phyloP scores from a whole-genome alignment of 2,797 vertebrate species.

The Spondyliosoma cantharus region DNA sequence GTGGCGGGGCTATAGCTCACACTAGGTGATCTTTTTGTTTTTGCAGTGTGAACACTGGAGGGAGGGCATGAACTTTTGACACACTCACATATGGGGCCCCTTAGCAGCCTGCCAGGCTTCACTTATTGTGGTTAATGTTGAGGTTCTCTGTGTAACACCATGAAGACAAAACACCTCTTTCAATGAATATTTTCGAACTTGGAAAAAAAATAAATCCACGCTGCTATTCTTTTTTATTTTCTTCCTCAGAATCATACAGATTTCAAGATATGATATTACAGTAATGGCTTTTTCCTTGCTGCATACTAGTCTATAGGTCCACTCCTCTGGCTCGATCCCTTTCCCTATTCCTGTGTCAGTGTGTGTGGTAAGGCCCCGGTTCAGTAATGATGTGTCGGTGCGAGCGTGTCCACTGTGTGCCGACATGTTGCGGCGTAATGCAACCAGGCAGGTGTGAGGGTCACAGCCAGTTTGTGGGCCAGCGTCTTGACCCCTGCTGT shows the following conservation, averaged over 20 bases:
- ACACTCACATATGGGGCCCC: conserved; percentile 76
- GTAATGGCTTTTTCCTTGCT: neutral
- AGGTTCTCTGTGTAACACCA: conserved; percentile 32
- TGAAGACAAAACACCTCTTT: conserved; percentile 16
- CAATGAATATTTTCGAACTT: neutral
- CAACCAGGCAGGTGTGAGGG: conserved; percentile 81
- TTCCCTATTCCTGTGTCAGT: conserved; percentile 17
- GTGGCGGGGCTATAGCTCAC: conserved; percentile 79
- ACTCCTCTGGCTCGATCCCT: neutral
- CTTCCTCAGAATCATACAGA: neutral
- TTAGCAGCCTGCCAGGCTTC: conserved; percentile 47
- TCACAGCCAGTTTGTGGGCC: conserved; percentile 80
- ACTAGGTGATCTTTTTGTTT: conserved; percentile 88
- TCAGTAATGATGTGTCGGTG: conserved; percentile 51
- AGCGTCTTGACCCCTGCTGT: conserved; percentile 76
- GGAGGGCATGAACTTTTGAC: conserved; percentile 87
- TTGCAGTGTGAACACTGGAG: conserved; percentile 87
- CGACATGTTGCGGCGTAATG: conserved; percentile 73
- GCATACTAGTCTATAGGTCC: conserved; percentile 8
- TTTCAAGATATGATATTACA: neutral
- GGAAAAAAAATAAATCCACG: neutral
- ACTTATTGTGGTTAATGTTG: conserved; percentile 64
- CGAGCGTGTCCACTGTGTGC: conserved; percentile 42
- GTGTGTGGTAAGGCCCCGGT: conserved; percentile 47
- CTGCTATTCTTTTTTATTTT: neutral